phyloP scores from a whole-genome alignment of 2,888 invertebrate species.

The Euzetes globulus region DNA sequence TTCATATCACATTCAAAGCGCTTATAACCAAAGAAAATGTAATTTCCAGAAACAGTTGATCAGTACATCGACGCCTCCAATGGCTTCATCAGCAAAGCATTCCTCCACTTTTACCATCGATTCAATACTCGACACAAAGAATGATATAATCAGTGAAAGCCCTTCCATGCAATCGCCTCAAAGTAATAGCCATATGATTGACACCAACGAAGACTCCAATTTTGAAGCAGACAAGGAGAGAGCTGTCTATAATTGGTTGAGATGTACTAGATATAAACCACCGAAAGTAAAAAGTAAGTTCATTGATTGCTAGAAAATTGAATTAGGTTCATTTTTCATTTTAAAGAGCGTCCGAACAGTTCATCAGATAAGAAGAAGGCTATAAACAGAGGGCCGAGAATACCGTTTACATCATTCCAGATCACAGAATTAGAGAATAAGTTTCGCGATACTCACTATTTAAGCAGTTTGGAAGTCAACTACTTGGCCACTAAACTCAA shows the following conservation, averaged over 20 bases:
- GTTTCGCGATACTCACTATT: slow-evolving; percentile 60
- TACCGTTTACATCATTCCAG: slow-evolving; percentile 65
- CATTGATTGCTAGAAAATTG: not conserved
- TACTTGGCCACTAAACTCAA: slow-evolving; percentile 58
- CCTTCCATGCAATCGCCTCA: not conserved
- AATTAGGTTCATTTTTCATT: not conserved
- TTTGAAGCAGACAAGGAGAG: not conserved
- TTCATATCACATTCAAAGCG: slow-evolving; percentile 8
- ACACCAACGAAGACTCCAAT: not conserved
- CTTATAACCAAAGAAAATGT: not conserved
- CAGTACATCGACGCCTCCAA: not conserved
- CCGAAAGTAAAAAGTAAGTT: slow-evolving; percentile 30
- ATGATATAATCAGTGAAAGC: not conserved
- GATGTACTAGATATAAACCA: slow-evolving; percentile 29
- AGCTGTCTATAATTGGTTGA: slow-evolving; percentile 17
- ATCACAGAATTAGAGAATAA: slow-evolving; percentile 61
- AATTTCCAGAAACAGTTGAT: not conserved
- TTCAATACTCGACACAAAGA: slow-evolving; percentile 11
- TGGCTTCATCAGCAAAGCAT: not conserved
- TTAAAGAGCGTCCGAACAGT: not conserved
- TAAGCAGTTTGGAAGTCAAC: slow-evolving; percentile 61
- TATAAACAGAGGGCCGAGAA: slow-evolving; percentile 52
- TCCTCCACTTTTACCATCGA: slow-evolving; percentile 1
- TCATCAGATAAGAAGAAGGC: slow-evolving; percentile 9
- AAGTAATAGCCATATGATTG: not conserved